phyloP scores from a whole-genome alignment of 1,140 invertebrate genomes.

The Drosophila neocordata region DNA sequence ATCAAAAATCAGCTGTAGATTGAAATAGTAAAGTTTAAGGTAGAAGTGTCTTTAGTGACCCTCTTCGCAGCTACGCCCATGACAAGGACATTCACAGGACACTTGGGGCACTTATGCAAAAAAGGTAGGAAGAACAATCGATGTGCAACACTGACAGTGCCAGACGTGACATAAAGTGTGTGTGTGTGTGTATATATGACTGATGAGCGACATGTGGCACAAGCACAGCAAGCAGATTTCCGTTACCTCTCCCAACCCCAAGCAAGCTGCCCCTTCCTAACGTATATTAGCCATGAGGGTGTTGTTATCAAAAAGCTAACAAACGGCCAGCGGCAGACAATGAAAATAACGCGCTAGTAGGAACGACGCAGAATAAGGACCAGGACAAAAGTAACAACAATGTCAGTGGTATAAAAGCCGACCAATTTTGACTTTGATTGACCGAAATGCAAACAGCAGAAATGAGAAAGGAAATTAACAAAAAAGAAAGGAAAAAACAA shows the following conservation, averaged over 20 bases:
- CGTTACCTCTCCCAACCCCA: background rate
- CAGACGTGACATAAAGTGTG: constrained; percentile 52
- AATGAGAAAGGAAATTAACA: constrained; percentile 12
- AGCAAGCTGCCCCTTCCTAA: background rate
- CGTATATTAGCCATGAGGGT: constrained; percentile 62
- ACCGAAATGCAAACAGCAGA: constrained; percentile 27
- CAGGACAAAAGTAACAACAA: background rate
- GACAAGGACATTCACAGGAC: constrained; percentile 33
- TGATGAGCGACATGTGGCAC: constrained; percentile 68
- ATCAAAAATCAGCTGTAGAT: too few relatives aligned
- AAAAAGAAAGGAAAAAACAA: background rate
- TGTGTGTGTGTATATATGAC: constrained; percentile 43
- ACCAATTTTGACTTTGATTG: constrained; percentile 46
- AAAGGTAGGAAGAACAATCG: constrained; percentile 76
- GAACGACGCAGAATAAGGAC: background rate
- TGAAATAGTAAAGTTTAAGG: too few relatives aligned
- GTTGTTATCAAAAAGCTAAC: constrained; percentile 54
- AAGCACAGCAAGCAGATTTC: constrained; percentile 9
- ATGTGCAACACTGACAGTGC: constrained; percentile 77
- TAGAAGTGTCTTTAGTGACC: background rate
- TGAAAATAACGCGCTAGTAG: constrained; percentile 32
- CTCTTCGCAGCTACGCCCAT: background rate
- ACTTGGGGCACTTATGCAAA: constrained; percentile 74
- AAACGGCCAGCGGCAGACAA: constrained; percentile 39
- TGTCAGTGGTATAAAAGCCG: background rate